Evolutionary conservation across 1,140 invertebrate species (phyloP).

Genomic region (Lanistes nyassanus): DNA sequence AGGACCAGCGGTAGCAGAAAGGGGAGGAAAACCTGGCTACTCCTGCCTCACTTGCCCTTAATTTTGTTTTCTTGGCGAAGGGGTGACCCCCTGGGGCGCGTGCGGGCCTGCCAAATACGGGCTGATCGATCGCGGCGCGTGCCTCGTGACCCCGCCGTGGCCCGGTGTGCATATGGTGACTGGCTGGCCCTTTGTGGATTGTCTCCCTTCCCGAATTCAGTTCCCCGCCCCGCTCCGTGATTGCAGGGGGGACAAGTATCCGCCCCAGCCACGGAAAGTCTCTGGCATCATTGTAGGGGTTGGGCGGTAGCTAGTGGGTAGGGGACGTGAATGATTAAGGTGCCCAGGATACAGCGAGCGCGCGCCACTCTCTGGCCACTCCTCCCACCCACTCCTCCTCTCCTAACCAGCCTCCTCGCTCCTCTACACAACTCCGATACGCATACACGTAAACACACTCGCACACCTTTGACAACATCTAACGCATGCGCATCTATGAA

Average conservation of each 20-base stretch:
- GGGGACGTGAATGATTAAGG: not conserved
- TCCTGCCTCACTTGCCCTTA: not conserved
- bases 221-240: too few species aligned
- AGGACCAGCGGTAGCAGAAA: not conserved
- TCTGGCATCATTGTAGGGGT: not conserved
- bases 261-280: too few species aligned
- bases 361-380: not conserved
- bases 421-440: not conserved
- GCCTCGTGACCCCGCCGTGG: not conserved
- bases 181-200: not conserved
- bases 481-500: too few species aligned
- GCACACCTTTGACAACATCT: too few species aligned
- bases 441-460: too few species aligned
- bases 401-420: not conserved
- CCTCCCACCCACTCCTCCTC: conserved; percentile 1
- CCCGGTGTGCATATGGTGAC: conserved; percentile 1
- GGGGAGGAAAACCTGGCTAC: not conserved
- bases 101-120: conserved; percentile 10
- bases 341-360: not conserved
- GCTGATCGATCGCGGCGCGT: conserved; percentile 4
- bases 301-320: not conserved
- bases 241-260: too few species aligned
- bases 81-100: conserved; percentile 4
- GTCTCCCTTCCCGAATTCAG: too few species aligned
- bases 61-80: conserved; percentile 3